A percentile compares a stretch with the other conserved stretches of the same genome.
These are phyloP conservation scores for Serrognathus titanus DNA, from an alignment of 2,888 invertebrate genomes.

Conservation along the genomic window DNA sequence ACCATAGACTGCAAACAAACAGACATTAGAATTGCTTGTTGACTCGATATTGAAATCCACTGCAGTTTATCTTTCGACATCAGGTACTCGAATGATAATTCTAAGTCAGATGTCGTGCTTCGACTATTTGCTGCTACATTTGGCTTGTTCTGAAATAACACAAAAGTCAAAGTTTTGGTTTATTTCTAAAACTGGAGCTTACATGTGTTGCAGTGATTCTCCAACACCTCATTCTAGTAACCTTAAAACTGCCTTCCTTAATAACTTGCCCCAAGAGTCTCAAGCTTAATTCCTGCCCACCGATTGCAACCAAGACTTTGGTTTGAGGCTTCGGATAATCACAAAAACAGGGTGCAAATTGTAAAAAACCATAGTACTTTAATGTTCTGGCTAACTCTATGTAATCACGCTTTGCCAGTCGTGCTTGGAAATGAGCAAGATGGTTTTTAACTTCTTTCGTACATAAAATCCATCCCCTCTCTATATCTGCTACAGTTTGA, in stretches of 20 bases:
- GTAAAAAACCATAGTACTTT: conserved; percentile 86
- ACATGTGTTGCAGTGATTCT: conserved; percentile 85
- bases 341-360: conserved; percentile 70
- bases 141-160: conserved; percentile 31
- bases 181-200: conserved; percentile 36
- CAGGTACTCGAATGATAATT: conserved; percentile 93
- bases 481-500: conserved; percentile 83
- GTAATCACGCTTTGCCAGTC: conserved; percentile 85
- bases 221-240: conserved; percentile 97
- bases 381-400: conserved; percentile 78
- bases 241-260: conserved; percentile 86
- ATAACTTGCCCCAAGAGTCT: conserved; percentile 59
- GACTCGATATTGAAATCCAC: conserved; percentile 90
- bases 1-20: conserved; percentile 94
- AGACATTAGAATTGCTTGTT: conserved; percentile 93
- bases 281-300: conserved; percentile 81
- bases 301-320: conserved; percentile 73
- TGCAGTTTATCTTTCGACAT: conserved; percentile 86
- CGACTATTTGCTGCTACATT: conserved; percentile 35
- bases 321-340: conserved; percentile 73
- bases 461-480: conserved; percentile 79
- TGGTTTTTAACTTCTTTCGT: conserved; percentile 64
- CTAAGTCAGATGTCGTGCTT: conserved; percentile 56
- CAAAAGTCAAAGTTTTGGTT: neutral
- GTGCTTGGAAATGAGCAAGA: conserved; percentile 67